phyloP scores from a whole-genome alignment of 2,797 vertebrate species.

The Etheostoma perlongum region DNA sequence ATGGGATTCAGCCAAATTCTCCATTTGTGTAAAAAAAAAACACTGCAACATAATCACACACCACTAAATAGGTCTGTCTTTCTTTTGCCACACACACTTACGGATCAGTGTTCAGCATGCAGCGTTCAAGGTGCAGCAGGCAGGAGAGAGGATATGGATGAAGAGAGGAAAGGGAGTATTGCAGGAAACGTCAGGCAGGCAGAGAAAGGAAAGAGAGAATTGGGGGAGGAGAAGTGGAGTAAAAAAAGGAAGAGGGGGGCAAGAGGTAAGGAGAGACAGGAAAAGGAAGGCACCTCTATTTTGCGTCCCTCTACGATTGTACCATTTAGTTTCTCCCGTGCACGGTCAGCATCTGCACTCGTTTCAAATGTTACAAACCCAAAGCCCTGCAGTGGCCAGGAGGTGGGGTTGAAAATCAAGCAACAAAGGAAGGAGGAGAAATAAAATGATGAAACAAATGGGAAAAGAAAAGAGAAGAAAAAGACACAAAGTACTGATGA shows the following conservation, averaged over 20 bases:
- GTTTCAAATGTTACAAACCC: constrained; percentile 99
- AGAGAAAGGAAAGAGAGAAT: constrained; percentile 48
- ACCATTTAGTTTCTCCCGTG: constrained; percentile 98
- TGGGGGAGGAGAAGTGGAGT: constrained; percentile 12
- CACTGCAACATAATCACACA: constrained; percentile 39
- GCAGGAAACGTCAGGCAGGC: constrained; percentile 60
- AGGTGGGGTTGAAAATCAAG: constrained; percentile 47
- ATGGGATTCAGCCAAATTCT: not conserved
- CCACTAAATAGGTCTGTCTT: constrained; percentile 33
- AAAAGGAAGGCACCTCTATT: constrained; percentile 90
- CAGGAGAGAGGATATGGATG: constrained; percentile 60
- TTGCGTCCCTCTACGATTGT: constrained; percentile 99
- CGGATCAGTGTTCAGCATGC: constrained; percentile 74
- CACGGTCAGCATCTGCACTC: constrained; percentile 95
- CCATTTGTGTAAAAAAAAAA: constrained; percentile 12
- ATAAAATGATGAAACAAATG: constrained; percentile 31
- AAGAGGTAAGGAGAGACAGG: constrained; percentile 30
- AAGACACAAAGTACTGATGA: constrained; percentile 66
- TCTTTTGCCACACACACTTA: constrained; percentile 68
- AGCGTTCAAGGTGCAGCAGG: constrained; percentile 77
- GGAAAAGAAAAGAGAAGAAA: constrained; percentile 40
- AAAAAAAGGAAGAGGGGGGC: constrained; percentile 27
- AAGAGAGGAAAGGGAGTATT: constrained; percentile 45
- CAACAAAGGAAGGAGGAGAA: constrained; percentile 67
- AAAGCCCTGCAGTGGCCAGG: constrained; percentile 87